phyloP scores from a whole-genome alignment of 2,888 invertebrate genomes.

The Cremastinae sp. region DNA sequence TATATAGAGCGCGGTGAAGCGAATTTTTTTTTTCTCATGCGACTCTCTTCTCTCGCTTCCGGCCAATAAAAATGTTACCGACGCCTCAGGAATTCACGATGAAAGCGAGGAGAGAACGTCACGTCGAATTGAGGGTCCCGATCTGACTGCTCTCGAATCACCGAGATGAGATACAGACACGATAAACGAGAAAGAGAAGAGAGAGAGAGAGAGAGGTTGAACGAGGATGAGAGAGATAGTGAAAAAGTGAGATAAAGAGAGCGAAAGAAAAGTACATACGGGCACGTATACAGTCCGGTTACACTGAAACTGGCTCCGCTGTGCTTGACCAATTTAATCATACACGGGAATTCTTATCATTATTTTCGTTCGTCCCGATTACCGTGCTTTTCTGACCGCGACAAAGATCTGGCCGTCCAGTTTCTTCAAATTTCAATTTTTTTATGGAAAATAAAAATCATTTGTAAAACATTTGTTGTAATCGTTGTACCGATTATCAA shows the following conservation, averaged over 20 bases:
- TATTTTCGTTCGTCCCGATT: constrained; percentile 43
- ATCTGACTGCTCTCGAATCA: constrained; percentile 33
- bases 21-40: background rate
- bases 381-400: constrained; percentile 7
- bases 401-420: too few relatives aligned
- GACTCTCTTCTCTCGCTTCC: constrained; percentile 50
- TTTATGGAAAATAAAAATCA: too few relatives aligned
- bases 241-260: constrained; percentile 23
- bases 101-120: constrained; percentile 42
- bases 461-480: too few relatives aligned
- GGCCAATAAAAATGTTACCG: constrained; percentile 58
- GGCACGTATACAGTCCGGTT: constrained; percentile 26
- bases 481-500: too few relatives aligned
- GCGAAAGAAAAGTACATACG: constrained; percentile 12
- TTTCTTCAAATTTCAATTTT: too few relatives aligned
- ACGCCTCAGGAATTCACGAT: constrained; percentile 44
- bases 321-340: constrained; percentile 53
- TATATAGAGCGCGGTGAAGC: constrained; percentile 1
- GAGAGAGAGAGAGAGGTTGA: constrained; percentile 16
- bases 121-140: constrained; percentile 43
- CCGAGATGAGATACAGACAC: constrained; percentile 38
- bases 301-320: constrained; percentile 17
- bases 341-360: constrained; percentile 49
- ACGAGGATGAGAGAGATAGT: constrained; percentile 19
- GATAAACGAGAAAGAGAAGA: constrained; percentile 46